These are phyloP conservation scores for Thamnophis sirtalis DNA, from an alignment of 2,113 vertebrate genomes.

Conservation along the genomic window DNA sequence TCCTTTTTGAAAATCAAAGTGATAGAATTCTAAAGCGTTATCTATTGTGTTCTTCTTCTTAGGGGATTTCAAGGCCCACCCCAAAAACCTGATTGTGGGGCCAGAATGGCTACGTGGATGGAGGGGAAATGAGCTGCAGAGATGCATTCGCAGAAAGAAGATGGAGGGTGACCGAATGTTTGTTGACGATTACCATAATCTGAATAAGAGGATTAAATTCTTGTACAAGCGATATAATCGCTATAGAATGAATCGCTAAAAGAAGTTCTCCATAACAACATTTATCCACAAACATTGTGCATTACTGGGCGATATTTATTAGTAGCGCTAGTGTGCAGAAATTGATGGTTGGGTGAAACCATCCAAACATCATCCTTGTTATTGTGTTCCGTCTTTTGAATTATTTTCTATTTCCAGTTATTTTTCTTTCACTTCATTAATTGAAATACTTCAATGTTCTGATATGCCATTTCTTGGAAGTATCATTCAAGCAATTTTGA, in stretches of 20 bases:
- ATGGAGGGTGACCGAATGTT: slow-evolving; percentile 90
- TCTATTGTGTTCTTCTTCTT: neutral
- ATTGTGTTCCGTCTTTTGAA: neutral
- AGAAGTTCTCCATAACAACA: neutral
- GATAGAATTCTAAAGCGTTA: neutral
- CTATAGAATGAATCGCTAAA: slow-evolving; percentile 80
- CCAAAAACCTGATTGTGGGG: slow-evolving; percentile 79
- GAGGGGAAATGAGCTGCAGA: slow-evolving; percentile 86
- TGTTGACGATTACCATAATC: slow-evolving; percentile 75
- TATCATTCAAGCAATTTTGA: neutral
- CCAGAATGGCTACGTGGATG: slow-evolving; percentile 88
- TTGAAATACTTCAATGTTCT: neutral
- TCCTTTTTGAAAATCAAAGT: neutral
- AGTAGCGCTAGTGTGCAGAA: neutral
- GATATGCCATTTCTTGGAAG: neutral
- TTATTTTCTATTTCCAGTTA: neutral
- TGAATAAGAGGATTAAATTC: slow-evolving; percentile 85
- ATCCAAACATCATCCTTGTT: neutral
- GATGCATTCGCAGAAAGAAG: slow-evolving; percentile 82
- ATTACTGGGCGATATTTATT: neutral
- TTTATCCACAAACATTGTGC: neutral
- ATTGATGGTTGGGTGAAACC: neutral
- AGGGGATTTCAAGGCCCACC: slow-evolving; percentile 89
- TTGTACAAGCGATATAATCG: slow-evolving; percentile 89
- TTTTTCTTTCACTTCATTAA: neutral